Base-by-base conservation (phyloP, 2,797 vertebrate genomes). In the Astyanax mexicanus region DNA sequence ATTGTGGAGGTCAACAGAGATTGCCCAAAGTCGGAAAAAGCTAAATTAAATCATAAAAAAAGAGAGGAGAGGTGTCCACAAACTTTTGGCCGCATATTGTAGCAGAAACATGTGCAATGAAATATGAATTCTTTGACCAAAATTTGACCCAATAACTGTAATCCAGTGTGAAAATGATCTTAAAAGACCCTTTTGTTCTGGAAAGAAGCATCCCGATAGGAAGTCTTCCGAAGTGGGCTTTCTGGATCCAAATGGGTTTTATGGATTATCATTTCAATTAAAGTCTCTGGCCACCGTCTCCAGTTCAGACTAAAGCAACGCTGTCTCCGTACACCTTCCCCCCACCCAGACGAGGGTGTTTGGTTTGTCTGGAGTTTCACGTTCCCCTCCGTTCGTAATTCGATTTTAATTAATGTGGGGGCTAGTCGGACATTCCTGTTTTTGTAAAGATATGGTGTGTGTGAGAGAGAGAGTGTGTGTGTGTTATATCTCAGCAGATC, bases 401-500 rank as follows among this genome's bases (percentile, higher is more conserved):
- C 92, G 65, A 90, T 90, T 93, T 93, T 93, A 93, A 94, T 94
- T 91, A 93, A 92, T 90, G 90, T 88, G 84, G 52, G 87, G 87
- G 57, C 54, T 86, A 84, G 88, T 89, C 89, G 83, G 86, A 90
- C 91, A 92, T 91, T 91, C 88, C 86, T 88, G 86, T 82, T 87
- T 86, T 38, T 54, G 29, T 49, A 40, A 67, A 49, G 67, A 25
- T 58, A 5, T 9, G 0, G 60, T 40, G 60, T 60, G 75, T 84
- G 74, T 84, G 75, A 75, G 86, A 89, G 87, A 87, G 89, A 89
- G 86, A 88, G 85, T 82, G 70, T 65, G 83, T 88, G 84, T 84
- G 83, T 90, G 87, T 86, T 47, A 64, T 52, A 58, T 73, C 65
- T 38, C 82, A 82, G 81, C 75, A 80, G 88, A 87, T 87, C 87